Base-by-base conservation (phyloP, 2,888 invertebrate genomes). In the Hypselothyrea guttata region DNA sequence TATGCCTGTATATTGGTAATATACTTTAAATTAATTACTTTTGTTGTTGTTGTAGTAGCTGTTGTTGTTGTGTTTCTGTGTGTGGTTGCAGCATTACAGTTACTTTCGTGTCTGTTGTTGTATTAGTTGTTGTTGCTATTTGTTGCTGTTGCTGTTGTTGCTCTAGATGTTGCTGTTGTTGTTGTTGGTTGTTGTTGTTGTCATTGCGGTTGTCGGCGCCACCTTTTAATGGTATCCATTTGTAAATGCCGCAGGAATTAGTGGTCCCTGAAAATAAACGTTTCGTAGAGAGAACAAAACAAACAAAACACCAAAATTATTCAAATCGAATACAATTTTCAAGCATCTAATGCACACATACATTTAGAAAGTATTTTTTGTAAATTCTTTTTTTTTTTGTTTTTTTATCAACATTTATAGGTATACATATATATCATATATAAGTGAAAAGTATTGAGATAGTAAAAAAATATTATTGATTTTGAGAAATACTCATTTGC, bases 161-260 rank as follows among this genome's bases (percentile, higher is more conserved):
- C 15, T 63, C 8, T 64, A 31, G n/a, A n/a, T n/a, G n/a, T 9
- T 62, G 47, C 13, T 67, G 56, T 11, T 68, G 57, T 7, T 66
- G 28, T 9, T 63, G 47, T 28, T 79, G 60, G 60, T 44, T 73
- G 59, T 56, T 74, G 64, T 72, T 79, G 71, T 84, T 82, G 62
- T 84, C 77, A 75, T 84, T 82, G 77, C 76, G 77, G 86, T 78
- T 84, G 78, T 82, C 83, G 79, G 78, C 84, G 86, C 81, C 86
- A 87, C 87, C 83, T 78, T 79, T 91, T 91, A 92, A 94, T 97
- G 97, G 93, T 97, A 97, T 92, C 98, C 98, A 93, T 98, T 98
- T 93, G 97, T 97, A 93, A 97, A 98, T 92, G 97, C 97, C 92
- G 97, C 97, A 92, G 97, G 97, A 94, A 98, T 97, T 93, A 98